Evolutionary conservation across 2,797 vertebrate genomes (phyloP).

Genomic region (Neosilurus mollespiculum): DNA sequence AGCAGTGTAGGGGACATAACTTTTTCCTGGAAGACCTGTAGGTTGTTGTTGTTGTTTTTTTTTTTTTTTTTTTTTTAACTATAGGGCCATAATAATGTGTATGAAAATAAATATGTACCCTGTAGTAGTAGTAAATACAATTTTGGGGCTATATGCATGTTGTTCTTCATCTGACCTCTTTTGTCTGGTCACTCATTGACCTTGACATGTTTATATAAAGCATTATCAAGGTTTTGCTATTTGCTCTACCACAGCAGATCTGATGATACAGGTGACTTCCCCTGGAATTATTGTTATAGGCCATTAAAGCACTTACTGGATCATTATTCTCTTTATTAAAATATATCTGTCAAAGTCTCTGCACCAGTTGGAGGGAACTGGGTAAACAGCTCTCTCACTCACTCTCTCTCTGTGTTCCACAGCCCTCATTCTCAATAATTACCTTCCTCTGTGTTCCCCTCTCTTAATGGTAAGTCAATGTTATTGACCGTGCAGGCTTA

Average conservation of each 20-base stretch:
- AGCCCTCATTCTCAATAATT: constrained; percentile 42
- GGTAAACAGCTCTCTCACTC: constrained; percentile 31
- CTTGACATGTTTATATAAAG: constrained; percentile 17
- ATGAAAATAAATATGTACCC: not conserved
- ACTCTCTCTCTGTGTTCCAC: not conserved
- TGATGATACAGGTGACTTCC: constrained; percentile 10
- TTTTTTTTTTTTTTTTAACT: no score
- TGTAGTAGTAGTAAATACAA: not conserved
- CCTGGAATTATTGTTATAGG: constrained; percentile 14
- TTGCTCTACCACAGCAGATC: not conserved
- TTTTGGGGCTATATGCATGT: not conserved
- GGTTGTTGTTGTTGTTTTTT: no score
- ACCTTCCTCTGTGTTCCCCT: constrained; percentile 36
- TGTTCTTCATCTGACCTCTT: not conserved
- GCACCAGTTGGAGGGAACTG: constrained; percentile 22
- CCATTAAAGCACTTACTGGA: constrained; percentile 14
- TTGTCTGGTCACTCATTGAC: not conserved
- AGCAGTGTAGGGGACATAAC: no score
- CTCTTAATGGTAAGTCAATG: constrained; percentile 46
- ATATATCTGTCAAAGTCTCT: constrained; percentile 41
- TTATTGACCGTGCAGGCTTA: constrained; percentile 48
- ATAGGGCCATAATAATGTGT: no score
- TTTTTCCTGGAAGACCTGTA: no score
- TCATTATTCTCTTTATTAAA: constrained; percentile 55
- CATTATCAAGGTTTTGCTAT: not conserved